A percentile compares a stretch with the other conserved stretches of the same genome.
Conservation (phyloP, 2,888 invertebrate species). For the Nesidiocoris tenuis region DNA sequence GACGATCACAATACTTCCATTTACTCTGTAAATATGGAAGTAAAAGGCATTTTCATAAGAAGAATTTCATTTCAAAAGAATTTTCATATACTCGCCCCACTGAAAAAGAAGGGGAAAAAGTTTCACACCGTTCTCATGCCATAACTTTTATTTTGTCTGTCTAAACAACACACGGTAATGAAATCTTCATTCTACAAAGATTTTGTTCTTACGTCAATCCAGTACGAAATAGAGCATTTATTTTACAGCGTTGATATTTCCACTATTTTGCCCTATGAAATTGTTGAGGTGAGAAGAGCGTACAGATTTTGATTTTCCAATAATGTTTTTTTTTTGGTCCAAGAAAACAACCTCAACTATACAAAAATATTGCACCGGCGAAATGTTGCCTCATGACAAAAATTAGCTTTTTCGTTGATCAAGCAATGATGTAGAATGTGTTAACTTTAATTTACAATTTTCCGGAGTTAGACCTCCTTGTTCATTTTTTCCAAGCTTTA, state of each 20-base stretch:
- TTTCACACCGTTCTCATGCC: no score
- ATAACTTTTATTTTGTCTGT: conserved; percentile 22
- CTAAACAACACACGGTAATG: conserved; percentile 31
- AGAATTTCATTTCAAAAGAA: no score
- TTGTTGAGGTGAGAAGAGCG: conserved; percentile 18
- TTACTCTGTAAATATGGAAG: no score
- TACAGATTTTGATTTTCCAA: conserved; percentile 4
- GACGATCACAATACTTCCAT: no score
- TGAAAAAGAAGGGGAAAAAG: no score
- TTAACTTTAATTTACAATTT: background rate
- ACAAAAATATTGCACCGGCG: conserved; percentile 37
- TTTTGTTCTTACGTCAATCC: background rate
- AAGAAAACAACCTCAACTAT: conserved; percentile 23
- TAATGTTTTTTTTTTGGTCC: conserved; percentile 26
- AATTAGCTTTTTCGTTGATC: conserved; percentile 17
- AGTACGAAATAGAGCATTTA: background rate
- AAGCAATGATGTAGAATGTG: conserved; percentile 8
- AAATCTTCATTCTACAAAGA: conserved; percentile 18
- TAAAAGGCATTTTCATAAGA: no score
- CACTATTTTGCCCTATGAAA: conserved; percentile 19
- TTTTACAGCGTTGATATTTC: conserved; percentile 16
- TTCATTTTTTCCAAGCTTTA: conserved; percentile 15
- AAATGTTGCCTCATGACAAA: conserved; percentile 14
- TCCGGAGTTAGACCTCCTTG: background rate
- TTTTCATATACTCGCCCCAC: no score